Evolutionary conservation across 2,113 vertebrate species (phyloP).

Genomic region (Oreamnos americanus): DNA sequence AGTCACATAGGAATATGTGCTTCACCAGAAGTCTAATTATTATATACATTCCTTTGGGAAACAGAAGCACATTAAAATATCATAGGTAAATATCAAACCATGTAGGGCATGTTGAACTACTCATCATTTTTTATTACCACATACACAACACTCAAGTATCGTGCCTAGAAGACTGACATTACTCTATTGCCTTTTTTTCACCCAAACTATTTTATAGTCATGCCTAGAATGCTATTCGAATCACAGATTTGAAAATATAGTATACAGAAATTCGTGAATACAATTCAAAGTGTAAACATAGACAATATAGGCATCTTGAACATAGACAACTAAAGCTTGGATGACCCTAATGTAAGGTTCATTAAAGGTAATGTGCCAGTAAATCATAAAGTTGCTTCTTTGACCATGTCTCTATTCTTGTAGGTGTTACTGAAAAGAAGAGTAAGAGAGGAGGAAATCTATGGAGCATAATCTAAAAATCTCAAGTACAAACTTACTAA

Average conservation of each 20-base stretch:
- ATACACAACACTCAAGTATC: constrained; percentile 59
- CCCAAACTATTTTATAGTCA: constrained; percentile 38
- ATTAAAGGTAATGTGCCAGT: background rate
- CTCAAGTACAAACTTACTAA: background rate
- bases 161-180: constrained; percentile 50
- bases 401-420: background rate
- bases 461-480: background rate
- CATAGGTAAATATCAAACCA: constrained; percentile 72
- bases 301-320: background rate
- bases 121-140: constrained; percentile 70
- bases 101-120: constrained; percentile 60
- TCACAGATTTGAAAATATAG: background rate
- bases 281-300: background rate
- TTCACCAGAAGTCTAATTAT: constrained; percentile 72
- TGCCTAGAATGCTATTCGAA: constrained; percentile 4
- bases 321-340: background rate
- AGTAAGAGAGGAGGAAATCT: background rate
- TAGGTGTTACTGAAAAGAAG: background rate
- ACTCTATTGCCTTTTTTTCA: constrained; percentile 15
- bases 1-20: constrained; percentile 60
- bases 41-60: constrained; percentile 60
- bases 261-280: background rate
- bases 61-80: constrained; percentile 47
- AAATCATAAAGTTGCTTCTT: background rate
- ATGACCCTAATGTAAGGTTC: background rate